phyloP scores from a whole-genome alignment of 2,113 vertebrate species.

The Microtus richardsoni region DNA sequence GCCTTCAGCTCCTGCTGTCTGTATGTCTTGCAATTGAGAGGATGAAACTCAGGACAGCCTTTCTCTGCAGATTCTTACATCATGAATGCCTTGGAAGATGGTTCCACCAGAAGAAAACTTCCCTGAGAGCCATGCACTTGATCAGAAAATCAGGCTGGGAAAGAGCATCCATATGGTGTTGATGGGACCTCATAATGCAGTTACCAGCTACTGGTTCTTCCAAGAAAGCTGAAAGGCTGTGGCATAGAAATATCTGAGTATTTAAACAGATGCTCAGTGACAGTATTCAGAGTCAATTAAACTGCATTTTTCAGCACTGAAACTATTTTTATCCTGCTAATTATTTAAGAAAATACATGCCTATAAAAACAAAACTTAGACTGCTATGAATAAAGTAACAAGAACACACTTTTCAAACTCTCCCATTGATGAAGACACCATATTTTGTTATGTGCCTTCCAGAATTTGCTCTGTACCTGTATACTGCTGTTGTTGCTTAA shows the following conservation, averaged over 20 bases:
- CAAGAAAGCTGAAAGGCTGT: background rate
- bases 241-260: background rate
- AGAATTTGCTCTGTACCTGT: slow-evolving; percentile 7
- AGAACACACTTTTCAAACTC: slow-evolving; percentile 13
- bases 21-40: background rate
- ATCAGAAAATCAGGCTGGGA: background rate
- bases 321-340: slow-evolving; percentile 32
- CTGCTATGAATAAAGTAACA: background rate
- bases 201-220: background rate
- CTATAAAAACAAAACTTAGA: slow-evolving; percentile 27
- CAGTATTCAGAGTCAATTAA: slow-evolving; percentile 1
- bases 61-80: background rate
- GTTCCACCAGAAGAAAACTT: background rate
- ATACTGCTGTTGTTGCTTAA: background rate
- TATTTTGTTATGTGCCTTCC: background rate
- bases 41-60: background rate
- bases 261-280: slow-evolving; percentile 2
- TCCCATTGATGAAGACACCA: background rate
- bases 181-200: background rate
- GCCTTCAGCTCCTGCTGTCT: too few relatives aligned
- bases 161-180: background rate
- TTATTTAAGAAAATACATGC: slow-evolving; percentile 9
- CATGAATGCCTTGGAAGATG: background rate
- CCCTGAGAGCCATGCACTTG: background rate
- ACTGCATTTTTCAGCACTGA: background rate